These are phyloP conservation scores for Hemibagrus guttatus DNA, from an alignment of 2,797 vertebrate species.

Conservation along the genomic window DNA sequence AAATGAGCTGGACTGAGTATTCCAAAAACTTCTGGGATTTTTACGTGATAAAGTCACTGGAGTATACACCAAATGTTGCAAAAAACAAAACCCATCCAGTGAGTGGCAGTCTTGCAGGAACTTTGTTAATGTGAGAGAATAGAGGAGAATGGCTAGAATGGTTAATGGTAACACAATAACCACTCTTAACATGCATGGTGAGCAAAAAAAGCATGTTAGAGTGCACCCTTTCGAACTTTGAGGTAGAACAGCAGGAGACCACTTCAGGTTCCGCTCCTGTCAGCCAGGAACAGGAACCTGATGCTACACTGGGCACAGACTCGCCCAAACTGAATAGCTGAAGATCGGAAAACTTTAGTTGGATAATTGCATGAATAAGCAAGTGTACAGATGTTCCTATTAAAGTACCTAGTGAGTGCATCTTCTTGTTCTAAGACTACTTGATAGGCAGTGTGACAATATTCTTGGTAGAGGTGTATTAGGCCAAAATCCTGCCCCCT, in stretches of 20 bases:
- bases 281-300: neutral
- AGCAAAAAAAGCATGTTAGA: conserved; percentile 11
- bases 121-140: neutral
- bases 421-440: neutral
- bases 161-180: neutral
- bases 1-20: neutral
- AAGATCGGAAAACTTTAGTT: neutral
- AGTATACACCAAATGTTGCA: neutral
- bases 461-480: neutral
- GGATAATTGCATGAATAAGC: neutral
- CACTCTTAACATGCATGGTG: neutral
- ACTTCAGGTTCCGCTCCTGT: neutral
- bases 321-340: neutral
- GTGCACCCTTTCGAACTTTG: neutral
- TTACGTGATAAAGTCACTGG: neutral
- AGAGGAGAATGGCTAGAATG: neutral
- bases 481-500: neutral
- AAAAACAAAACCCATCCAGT: neutral
- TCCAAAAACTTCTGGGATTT: neutral
- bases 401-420: neutral
- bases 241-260: neutral
- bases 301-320: neutral
- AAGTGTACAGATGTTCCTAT: neutral
- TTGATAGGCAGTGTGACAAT: neutral
- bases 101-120: neutral